phyloP scores from a whole-genome alignment of 1,140 invertebrate genomes.

The Aphidius ervi region DNA sequence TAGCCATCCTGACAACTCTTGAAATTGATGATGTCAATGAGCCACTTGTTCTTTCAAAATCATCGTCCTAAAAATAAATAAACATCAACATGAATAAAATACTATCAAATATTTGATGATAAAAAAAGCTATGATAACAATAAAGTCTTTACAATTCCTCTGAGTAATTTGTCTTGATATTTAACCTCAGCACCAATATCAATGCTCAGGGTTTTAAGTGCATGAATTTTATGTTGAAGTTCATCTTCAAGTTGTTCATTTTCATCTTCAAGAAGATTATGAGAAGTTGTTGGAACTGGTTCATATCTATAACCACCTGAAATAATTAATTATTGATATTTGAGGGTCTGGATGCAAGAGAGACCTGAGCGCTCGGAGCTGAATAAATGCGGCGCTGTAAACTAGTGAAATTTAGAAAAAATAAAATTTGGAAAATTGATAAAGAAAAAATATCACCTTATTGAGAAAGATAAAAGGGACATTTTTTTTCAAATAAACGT shows the following conservation, averaged over 20 bases:
- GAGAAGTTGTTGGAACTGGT: conserved; percentile 57
- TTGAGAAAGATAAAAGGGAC: too few species aligned
- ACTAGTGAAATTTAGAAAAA: too few species aligned
- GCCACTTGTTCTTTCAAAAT: conserved; percentile 79
- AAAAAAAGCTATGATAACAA: conserved; percentile 4
- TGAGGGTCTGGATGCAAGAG: too few species aligned
- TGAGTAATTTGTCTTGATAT: conserved; percentile 75
- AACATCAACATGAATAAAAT: too few species aligned
- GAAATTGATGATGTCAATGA: conserved; percentile 77
- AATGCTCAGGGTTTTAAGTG: conserved; percentile 78
- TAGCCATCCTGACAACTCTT: conserved; percentile 70
- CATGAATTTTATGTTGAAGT: conserved; percentile 74
- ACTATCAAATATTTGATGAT: background rate
- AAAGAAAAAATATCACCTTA: too few species aligned
- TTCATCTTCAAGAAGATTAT: conserved; percentile 72
- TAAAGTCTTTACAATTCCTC: conserved; percentile 55
- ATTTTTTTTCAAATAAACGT: too few species aligned
- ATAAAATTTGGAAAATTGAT: too few species aligned
- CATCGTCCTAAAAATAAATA: conserved; percentile 61
- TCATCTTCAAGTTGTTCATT: conserved; percentile 78
- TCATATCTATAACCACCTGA: conserved; percentile 66
- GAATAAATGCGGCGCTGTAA: too few species aligned
- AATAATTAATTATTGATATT: conserved; percentile 20
- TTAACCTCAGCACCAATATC: conserved; percentile 85
- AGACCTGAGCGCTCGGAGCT: too few species aligned